Evolutionary conservation across 2,113 vertebrate species (phyloP).

Genomic region (Oophaga pumilio): DNA sequence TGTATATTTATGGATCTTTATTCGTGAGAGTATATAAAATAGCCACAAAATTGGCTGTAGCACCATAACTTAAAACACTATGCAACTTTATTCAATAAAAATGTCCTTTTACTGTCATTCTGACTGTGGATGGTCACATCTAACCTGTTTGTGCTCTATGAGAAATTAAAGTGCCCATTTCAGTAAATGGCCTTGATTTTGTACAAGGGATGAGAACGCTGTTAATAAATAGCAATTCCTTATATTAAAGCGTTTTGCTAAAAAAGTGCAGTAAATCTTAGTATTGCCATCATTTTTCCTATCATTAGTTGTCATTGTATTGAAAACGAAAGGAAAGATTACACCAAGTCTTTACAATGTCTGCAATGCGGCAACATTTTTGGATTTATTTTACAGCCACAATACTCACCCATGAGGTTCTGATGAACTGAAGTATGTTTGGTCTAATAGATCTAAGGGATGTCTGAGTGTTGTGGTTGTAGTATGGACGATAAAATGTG

Average conservation of each 20-base stretch:
- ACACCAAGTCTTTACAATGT: not conserved
- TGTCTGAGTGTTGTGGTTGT: not conserved
- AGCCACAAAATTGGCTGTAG: not conserved
- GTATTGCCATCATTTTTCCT: not conserved
- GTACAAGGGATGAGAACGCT: not conserved
- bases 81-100: not conserved
- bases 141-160: constrained; percentile 13
- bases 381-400: not conserved
- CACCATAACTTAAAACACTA: constrained; percentile 21
- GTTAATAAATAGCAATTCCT: constrained; percentile 2
- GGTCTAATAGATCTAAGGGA: not conserved
- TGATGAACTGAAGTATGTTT: not conserved
- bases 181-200: not conserved
- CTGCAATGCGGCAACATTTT: not conserved
- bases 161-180: not conserved
- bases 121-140: not conserved
- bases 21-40: not conserved
- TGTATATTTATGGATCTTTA: not conserved
- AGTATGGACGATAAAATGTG: not conserved
- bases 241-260: not conserved
- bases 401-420: not conserved
- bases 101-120: not conserved
- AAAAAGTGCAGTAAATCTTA: not conserved
- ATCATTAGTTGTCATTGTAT: not conserved
- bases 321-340: not conserved